These are phyloP conservation scores for Coenonympha arcania DNA, from an alignment of 2,888 invertebrate genomes.

Conservation along the genomic window DNA sequence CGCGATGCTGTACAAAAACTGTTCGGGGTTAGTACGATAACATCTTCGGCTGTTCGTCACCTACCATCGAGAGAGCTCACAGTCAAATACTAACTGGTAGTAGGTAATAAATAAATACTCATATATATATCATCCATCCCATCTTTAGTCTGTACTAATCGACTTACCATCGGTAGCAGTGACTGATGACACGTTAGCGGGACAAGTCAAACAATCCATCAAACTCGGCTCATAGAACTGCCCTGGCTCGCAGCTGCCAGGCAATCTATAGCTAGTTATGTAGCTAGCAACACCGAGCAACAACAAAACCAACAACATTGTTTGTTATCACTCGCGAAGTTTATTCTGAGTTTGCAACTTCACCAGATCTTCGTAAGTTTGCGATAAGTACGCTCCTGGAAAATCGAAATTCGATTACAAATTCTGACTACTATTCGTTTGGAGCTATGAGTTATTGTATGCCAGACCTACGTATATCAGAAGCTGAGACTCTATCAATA, in stretches of 20 bases:
- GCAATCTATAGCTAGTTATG: conserved; percentile 36
- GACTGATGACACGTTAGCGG: conserved; percentile 50
- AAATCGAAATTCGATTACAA: background rate
- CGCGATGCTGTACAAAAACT: background rate
- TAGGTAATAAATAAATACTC: too few relatives aligned
- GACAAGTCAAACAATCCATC: conserved; percentile 49
- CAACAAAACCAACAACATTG: conserved; percentile 10
- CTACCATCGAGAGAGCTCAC: too few relatives aligned
- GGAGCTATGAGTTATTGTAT: too few relatives aligned
- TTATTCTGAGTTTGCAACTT: background rate
- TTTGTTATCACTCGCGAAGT: background rate
- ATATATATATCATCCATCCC: too few relatives aligned
- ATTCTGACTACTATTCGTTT: background rate
- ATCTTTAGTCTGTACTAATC: background rate
- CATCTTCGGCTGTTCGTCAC: too few relatives aligned
- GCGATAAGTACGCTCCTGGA: background rate
- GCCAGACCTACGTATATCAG: too few relatives aligned
- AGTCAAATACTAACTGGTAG: too few relatives aligned
- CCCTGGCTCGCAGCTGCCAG: conserved; percentile 40
- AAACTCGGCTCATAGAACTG: conserved; percentile 51
- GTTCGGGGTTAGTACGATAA: too few relatives aligned
- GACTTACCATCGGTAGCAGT: conserved; percentile 53
- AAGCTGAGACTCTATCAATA: too few relatives aligned
- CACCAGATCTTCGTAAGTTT: background rate
- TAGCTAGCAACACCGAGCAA: conserved; percentile 29